phyloP scores from a whole-genome alignment of 2,113 vertebrate genomes.

The Plecotus auritus region DNA sequence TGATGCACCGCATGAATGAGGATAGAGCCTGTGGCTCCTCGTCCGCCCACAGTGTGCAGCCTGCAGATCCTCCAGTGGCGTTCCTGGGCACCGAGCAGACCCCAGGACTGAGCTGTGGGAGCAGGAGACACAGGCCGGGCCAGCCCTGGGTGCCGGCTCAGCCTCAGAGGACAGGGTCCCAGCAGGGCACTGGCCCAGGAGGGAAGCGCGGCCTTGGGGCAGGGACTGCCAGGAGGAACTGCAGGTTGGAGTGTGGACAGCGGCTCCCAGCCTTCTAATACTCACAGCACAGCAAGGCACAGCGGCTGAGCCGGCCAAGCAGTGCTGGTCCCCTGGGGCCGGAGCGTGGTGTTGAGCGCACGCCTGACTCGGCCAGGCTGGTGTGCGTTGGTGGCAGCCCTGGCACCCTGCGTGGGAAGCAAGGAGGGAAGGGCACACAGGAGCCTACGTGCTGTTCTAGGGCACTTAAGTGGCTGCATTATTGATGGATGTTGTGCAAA shows the following conservation, averaged over 20 bases:
- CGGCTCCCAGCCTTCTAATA: neutral
- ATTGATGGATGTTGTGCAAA: constrained; percentile 10
- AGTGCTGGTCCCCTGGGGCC: neutral
- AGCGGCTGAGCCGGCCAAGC: no score
- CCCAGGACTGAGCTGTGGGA: no score
- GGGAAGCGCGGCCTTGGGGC: neutral
- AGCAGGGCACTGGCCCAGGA: neutral
- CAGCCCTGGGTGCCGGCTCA: neutral
- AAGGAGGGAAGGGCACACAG: neutral
- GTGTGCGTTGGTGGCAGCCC: neutral
- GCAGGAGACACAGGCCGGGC: neutral
- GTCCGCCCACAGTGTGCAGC: neutral
- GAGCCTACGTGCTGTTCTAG: constrained; percentile 15
- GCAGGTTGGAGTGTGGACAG: neutral
- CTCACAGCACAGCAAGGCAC: no score
- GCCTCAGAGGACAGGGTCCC: neutral
- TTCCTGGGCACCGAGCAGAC: neutral
- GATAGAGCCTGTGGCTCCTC: neutral
- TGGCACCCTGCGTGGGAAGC: fast-evolving
- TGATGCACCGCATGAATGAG: neutral
- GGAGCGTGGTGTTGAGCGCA: neutral
- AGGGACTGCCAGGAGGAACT: neutral
- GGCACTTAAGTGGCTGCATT: neutral
- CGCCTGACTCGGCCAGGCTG: fast-evolving
- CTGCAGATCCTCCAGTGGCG: neutral